Evolutionary conservation across 2,888 invertebrate genomes (phyloP).

Genomic region (Drosophila neonasuta): DNA sequence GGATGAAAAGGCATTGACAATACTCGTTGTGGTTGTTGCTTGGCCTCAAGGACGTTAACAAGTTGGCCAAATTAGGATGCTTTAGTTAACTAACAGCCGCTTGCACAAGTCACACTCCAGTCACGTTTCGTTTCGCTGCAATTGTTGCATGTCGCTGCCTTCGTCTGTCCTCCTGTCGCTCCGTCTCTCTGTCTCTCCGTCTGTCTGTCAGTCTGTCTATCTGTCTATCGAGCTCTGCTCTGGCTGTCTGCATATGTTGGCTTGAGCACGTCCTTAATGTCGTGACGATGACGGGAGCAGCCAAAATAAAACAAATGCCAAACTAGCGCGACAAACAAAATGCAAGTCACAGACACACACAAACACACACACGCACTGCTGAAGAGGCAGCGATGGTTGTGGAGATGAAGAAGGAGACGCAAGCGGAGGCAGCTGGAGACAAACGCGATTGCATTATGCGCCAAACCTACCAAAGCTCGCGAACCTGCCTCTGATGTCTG

Average conservation of each 20-base stretch:
- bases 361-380: slow-evolving; percentile 1
- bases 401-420: slow-evolving; percentile 38
- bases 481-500: slow-evolving; percentile 33
- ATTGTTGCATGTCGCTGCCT: slow-evolving; percentile 33
- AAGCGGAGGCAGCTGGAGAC: slow-evolving; percentile 48
- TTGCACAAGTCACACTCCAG: slow-evolving; percentile 66
- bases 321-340: slow-evolving; percentile 67
- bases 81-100: slow-evolving; percentile 54
- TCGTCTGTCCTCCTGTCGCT: background rate
- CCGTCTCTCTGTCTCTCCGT: slow-evolving; percentile 9
- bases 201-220: slow-evolving; percentile 26
- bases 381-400: slow-evolving; percentile 9
- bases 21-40: slow-evolving; percentile 20
- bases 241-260: slow-evolving; percentile 61
- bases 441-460: slow-evolving; percentile 66
- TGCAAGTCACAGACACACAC: slow-evolving; percentile 56
- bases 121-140: slow-evolving; percentile 63
- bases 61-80: slow-evolving; percentile 72
- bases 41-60: slow-evolving; percentile 69
- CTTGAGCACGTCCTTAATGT: slow-evolving; percentile 74
- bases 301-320: slow-evolving; percentile 62
- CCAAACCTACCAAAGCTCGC: slow-evolving; percentile 60
- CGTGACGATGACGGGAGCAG: slow-evolving; percentile 59
- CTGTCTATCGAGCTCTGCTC: slow-evolving; percentile 12
- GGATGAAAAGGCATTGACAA: slow-evolving; percentile 45